Evolutionary conservation across 2,113 vertebrate genomes (phyloP).

Genomic region (Brachyhypopomus gauderio): DNA sequence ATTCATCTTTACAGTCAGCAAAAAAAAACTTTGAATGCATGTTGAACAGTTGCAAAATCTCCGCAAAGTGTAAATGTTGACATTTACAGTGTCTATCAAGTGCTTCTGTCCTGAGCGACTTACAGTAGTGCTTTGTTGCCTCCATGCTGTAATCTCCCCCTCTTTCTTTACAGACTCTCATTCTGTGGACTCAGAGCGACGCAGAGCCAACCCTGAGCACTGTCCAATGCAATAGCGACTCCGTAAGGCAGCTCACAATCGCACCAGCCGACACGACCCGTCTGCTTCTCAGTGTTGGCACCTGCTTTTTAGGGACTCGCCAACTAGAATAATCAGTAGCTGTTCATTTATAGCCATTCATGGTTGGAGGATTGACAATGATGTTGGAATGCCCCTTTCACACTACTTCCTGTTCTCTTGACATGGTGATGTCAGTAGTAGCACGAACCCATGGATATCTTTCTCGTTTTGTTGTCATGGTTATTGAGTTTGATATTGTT

Average conservation of each 20-base stretch:
- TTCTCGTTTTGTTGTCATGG: background rate
- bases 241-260: constrained; percentile 16
- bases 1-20: too few species aligned
- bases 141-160: background rate
- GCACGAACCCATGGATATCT: too few species aligned
- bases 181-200: background rate
- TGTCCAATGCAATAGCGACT: constrained; percentile 12
- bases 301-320: constrained; percentile 11
- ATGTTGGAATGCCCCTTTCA: background rate
- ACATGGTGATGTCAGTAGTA: background rate
- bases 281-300: background rate
- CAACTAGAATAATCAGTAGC: background rate
- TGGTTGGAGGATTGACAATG: background rate
- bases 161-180: constrained; percentile 16
- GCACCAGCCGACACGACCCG: constrained; percentile 25
- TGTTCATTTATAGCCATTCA: background rate
- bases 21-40: too few species aligned
- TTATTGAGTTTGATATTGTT: background rate
- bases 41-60: too few species aligned
- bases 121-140: background rate
- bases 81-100: too few species aligned
- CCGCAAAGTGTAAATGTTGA: too few species aligned
- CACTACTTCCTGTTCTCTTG: background rate
- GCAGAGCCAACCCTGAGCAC: background rate
- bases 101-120: too few species aligned